A percentile compares a stretch with the other conserved stretches of the same genome.
phyloP scores from a whole-genome alignment of 2,888 invertebrate genomes.

The Melinaea menophilus region DNA sequence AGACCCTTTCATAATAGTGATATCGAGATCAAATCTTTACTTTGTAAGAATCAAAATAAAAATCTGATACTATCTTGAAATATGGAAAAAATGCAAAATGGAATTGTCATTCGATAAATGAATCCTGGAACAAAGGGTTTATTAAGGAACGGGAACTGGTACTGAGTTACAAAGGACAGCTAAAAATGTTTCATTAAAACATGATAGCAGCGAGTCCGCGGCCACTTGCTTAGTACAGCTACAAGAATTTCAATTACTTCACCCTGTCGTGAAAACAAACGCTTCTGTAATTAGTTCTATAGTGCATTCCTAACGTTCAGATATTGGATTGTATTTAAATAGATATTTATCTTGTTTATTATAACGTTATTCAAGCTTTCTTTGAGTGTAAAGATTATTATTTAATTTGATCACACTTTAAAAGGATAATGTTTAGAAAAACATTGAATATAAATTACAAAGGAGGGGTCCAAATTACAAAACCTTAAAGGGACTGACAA shows the following conservation, averaged over 20 bases:
- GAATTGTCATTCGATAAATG: background rate
- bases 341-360: background rate
- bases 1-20: background rate
- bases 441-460: background rate
- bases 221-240: slow-evolving; percentile 4
- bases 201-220: slow-evolving; percentile 1
- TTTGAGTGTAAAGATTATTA: too few relatives aligned
- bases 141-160: background rate
- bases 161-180: background rate
- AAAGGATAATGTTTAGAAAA: slow-evolving; percentile 1
- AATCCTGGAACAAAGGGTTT: background rate
- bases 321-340: slow-evolving; percentile 3
- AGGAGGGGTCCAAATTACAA: slow-evolving; percentile 5
- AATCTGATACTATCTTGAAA: too few relatives aligned
- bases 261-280: slow-evolving; percentile 23
- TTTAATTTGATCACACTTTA: background rate
- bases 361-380: too few relatives aligned
- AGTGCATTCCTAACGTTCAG: slow-evolving; percentile 23
- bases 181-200: slow-evolving; percentile 2
- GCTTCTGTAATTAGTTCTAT: slow-evolving; percentile 24
- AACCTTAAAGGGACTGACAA: slow-evolving; percentile 8
- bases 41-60: too few relatives aligned
- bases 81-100: too few relatives aligned
- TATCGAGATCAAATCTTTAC: too few relatives aligned
- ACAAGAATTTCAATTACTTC: slow-evolving; percentile 29